Base-by-base conservation (phyloP, 2,797 vertebrate species). In the Cryptoprocta ferox region DNA sequence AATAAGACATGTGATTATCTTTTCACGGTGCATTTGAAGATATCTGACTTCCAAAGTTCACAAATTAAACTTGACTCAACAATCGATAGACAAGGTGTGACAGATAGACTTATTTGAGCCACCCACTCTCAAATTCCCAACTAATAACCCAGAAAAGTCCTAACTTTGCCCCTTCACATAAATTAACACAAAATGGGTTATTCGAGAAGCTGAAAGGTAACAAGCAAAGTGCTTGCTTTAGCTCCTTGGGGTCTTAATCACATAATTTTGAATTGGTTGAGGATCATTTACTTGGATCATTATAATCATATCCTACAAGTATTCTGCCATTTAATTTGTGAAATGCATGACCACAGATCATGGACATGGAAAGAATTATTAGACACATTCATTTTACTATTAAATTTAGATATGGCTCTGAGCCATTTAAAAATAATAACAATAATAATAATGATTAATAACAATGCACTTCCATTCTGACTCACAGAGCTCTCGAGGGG, bases 201-300 rank as follows among this genome's bases (percentile, higher is more conserved):
- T 85, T 73, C 14, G 15, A 84, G 91, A 97, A 91, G 81, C 79
- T 68, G 70, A 89, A 97, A 97, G 90, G 95, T 88, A 97, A 92
- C 80, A 92, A 92, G 79, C 84, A 85, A 95, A 83, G 73, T 83
- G 87, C 93, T 89, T 93, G 84, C 92, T 91, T 91, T 87, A 89
- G 84, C 88, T 97, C 95, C 95, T 96, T 93, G 96, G 97, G 95
- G 94, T 96, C 96, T 97, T 96, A 97, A 96, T 97, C 97, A 97
- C 79, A 78, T 97, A 93, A 97, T 97, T 97, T 96, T 98, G 97
- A 97, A 82, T 98, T 98, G 98, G 97, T 97, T 97, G 97, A 97
- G 94, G 98, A 98, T 98, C 98, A 98, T 98, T 98, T 98, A 97
- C 98, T 98, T 97, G 96, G 96, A 97, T 98, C 98, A 97, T 98